Base-by-base conservation (phyloP, 2,797 vertebrate genomes). In the Myotis pilosus region DNA sequence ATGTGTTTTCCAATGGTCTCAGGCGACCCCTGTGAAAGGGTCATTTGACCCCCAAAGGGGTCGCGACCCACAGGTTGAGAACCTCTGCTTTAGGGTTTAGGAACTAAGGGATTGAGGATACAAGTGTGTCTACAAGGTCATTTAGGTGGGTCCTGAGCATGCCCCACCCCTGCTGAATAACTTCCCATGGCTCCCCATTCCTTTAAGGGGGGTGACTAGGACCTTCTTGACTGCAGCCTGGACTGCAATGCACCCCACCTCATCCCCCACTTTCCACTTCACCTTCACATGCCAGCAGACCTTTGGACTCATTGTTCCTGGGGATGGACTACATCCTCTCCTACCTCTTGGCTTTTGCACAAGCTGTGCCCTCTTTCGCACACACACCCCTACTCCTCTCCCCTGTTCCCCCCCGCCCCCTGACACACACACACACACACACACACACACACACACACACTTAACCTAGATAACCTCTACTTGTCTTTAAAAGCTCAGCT, bases 341-440 rank as follows among this genome's bases (percentile, higher is more conserved):
- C 60, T n/a, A 83, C 22, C 76, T 53, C 87, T 3, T 5, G n/a
- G 22, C 62, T 47, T 78, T 7, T 78, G 53, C 41, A 74, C 7
- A 75, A 28, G 33, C 49, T 49, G n/a, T 17, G 6, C 8, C 33
- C 17, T 49, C n/a, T 36, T 76, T 81, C 12, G 16, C 44, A 44
- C 7, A 2, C 25, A 28, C 25, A 13, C 10, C 1, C 55, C 0
- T 9, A 0, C 23, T 9, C 4, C 3, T 23, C 10, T 4, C 10
- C 38, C 38, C 38, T 38, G 38, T 38, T 38, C 38, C 57, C 4
- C 23, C 9, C 23, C 9, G 9, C 1, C 55, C 1, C 4, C 23
- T 1, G 1, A 23, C 22, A 10, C 55, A 10, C 55, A 10, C 36
- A 36, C 36, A 36, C 36, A 36, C 36, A 38, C 38, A 38, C 38